These are phyloP conservation scores for Rhopalosiphum padi DNA, from an alignment of 1,140 invertebrate species.

Conservation along the genomic window DNA sequence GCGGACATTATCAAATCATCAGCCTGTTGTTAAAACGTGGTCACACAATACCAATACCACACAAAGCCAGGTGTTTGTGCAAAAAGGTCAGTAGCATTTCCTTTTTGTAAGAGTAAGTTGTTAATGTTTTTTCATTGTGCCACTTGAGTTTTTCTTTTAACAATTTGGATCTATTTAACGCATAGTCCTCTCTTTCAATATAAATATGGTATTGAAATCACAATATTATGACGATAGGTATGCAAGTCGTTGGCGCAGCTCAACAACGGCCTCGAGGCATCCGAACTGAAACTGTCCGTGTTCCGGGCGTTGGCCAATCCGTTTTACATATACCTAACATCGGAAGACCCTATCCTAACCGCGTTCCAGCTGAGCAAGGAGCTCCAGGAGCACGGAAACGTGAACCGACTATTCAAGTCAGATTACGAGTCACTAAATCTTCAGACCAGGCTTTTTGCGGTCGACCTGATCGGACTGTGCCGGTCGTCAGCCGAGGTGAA, in stretches of 20 bases:
- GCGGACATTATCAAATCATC: conserved; percentile 75
- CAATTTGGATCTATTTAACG: background rate
- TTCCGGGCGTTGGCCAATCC: conserved; percentile 72
- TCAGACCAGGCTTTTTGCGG: background rate
- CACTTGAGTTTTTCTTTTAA: background rate
- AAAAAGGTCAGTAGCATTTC: conserved; percentile 62
- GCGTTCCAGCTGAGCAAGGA: conserved; percentile 65
- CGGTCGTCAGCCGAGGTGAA: conserved; percentile 68
- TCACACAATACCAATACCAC: conserved; percentile 68
- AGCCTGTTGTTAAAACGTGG: conserved; percentile 70
- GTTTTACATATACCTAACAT: conserved; percentile 72
- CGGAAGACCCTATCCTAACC: conserved; percentile 72
- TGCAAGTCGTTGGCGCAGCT: conserved; percentile 36
- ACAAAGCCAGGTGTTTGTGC: conserved; percentile 70
- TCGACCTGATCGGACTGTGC: background rate
- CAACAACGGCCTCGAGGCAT: conserved; percentile 2
- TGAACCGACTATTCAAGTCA: conserved; percentile 7
- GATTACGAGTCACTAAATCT: conserved; percentile 21
- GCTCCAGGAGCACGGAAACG: background rate
- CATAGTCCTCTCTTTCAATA: background rate
- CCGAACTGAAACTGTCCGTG: conserved; percentile 61
- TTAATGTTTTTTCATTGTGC: too few relatives aligned
- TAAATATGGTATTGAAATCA: background rate
- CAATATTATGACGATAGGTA: background rate
- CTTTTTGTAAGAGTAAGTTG: background rate